These are phyloP conservation scores for Esox lucius DNA, from an alignment of 2,797 vertebrate genomes.

Conservation along the genomic window DNA sequence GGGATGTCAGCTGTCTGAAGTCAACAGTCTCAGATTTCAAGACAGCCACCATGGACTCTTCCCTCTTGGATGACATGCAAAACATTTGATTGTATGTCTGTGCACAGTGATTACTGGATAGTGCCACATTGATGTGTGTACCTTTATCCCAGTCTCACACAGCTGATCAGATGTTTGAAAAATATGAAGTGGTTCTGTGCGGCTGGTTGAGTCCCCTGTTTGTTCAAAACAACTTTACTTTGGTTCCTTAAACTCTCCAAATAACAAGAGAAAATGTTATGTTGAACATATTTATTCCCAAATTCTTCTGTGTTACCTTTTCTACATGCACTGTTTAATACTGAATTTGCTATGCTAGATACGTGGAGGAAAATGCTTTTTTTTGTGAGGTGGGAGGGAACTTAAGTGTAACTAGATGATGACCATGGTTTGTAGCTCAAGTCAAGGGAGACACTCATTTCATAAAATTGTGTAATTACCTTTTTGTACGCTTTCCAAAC, in stretches of 20 bases:
- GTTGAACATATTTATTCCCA: neutral
- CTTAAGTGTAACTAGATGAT: neutral
- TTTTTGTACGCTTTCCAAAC: neutral
- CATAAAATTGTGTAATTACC: neutral
- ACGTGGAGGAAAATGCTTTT: neutral
- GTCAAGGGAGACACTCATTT: neutral
- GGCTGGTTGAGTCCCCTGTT: neutral
- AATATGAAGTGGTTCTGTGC: neutral
- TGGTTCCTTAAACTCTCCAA: neutral
- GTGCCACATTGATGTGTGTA: neutral
- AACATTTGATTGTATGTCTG: too few relatives aligned
- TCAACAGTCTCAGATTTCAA: neutral
- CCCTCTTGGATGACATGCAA: too few relatives aligned
- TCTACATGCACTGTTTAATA: constrained; percentile 37
- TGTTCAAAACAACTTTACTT: neutral
- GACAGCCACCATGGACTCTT: neutral
- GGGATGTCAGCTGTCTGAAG: too few relatives aligned
- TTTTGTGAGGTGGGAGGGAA: neutral
- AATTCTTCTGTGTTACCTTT: constrained; percentile 17
- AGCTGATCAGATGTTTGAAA: neutral
- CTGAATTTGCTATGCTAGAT: constrained; percentile 30
- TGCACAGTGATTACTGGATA: neutral
- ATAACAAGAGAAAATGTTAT: neutral
- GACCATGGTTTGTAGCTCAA: neutral
- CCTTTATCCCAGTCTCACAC: neutral